A percentile compares a stretch with the other conserved stretches of the same genome.
Evolutionary conservation across 1,140 invertebrate genomes (phyloP).

Genomic region (Heliothis subflexa): DNA sequence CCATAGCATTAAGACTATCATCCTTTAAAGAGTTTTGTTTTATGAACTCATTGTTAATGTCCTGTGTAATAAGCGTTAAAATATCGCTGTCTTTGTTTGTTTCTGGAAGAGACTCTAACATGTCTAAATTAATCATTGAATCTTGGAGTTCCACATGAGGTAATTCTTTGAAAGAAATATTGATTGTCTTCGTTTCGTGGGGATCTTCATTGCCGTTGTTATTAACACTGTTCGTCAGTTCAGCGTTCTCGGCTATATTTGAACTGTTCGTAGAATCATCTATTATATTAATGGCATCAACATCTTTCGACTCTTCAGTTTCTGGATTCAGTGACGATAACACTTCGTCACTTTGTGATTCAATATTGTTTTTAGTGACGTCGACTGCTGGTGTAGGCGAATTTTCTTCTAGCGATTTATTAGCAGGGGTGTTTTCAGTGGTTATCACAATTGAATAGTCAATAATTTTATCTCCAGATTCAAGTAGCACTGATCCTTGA

Average conservation of each 20-base stretch:
- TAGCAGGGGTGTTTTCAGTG: too few relatives aligned
- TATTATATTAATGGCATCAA: background rate
- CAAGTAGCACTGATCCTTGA: too few relatives aligned
- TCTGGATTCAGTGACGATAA: background rate
- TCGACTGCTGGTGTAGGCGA: background rate
- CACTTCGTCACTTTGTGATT: background rate
- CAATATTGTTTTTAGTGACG: background rate
- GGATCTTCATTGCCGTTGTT: background rate
- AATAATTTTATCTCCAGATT: too few relatives aligned
- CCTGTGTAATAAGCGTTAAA: conserved; percentile 2
- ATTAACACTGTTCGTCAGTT: background rate
- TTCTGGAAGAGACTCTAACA: background rate
- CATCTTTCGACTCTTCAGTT: background rate
- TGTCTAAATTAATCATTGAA: background rate
- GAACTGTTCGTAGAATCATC: background rate
- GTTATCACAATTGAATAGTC: too few relatives aligned
- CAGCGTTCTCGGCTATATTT: background rate
- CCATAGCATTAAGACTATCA: background rate
- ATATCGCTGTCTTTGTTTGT: background rate
- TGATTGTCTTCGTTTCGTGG: conserved; percentile 1
- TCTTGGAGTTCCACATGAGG: conserved; percentile 8
- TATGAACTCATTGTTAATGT: background rate
- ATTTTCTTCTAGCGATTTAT: background rate
- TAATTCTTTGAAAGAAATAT: conserved; percentile 7
- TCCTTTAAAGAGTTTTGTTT: background rate